A percentile compares a stretch with the other conserved stretches of the same genome.
Conservation (phyloP, 2,113 vertebrate species). For the Xiphophorus maculatus region DNA sequence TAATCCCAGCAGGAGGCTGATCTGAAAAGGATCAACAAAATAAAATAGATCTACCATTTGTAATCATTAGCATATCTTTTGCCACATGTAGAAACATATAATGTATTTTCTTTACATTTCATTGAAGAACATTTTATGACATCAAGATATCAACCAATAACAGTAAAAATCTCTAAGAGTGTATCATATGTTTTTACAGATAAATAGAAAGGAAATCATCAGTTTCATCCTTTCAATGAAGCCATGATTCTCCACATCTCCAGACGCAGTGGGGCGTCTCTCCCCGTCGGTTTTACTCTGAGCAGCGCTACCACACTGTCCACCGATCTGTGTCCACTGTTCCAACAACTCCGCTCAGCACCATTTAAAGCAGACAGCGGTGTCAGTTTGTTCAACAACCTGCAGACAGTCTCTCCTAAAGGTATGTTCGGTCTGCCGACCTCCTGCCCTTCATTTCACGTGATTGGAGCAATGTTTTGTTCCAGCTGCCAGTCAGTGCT, state of each 20-base stretch:
- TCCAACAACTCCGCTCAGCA: conserved; percentile 4
- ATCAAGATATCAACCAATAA: not conserved
- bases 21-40: no score
- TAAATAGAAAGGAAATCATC: not conserved
- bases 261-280: not conserved
- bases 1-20: no score
- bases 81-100: not conserved
- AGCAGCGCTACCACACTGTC: not conserved
- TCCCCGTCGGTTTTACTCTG: not conserved
- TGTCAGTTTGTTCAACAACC: conserved; percentile 20
- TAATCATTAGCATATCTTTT: no score
- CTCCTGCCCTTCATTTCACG: conserved; percentile 10
- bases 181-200: not conserved
- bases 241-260: not conserved
- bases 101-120: not conserved
- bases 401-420: conserved; percentile 13
- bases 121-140: not conserved
- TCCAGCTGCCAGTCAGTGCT: conserved; percentile 56
- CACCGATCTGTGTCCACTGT: conserved; percentile 16
- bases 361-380: conserved; percentile 1
- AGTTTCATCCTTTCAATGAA: not conserved
- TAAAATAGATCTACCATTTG: no score
- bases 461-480: conserved; percentile 20
- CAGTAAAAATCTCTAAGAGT: no score
- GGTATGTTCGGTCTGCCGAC: conserved; percentile 9